Percentiles rank a stretch among this genome's conserved stretches.
These are phyloP conservation scores for Cebus imitator DNA, from an alignment of 2,113 vertebrate genomes.

Conservation along the genomic window DNA sequence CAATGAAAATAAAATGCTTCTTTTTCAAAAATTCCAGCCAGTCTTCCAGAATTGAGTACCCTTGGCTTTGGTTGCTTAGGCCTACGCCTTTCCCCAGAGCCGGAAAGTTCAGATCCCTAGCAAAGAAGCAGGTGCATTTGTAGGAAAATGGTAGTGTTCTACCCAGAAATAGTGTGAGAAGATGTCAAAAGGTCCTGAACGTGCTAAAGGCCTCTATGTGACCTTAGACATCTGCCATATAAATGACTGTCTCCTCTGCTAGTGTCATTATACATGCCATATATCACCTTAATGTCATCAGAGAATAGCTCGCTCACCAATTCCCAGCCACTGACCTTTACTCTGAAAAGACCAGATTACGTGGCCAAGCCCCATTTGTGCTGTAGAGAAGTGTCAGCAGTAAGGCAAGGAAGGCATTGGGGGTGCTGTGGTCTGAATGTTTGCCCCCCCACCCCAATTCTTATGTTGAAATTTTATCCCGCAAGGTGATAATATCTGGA, in stretches of 20 bases:
- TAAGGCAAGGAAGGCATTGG: not conserved
- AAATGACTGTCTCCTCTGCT: not conserved
- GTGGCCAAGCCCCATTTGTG: not conserved
- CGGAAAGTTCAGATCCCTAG: not conserved
- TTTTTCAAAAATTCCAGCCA: not conserved
- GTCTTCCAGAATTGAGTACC: not conserved
- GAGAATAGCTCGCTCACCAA: not conserved
- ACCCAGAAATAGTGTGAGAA: not conserved
- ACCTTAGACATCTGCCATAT: not conserved
- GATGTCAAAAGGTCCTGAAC: no score
- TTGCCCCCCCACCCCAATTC: not conserved
- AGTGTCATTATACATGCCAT: not conserved
- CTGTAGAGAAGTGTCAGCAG: not conserved
- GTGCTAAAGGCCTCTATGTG: not conserved
- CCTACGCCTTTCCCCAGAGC: not conserved
- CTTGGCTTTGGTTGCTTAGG: not conserved
- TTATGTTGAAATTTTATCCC: not conserved
- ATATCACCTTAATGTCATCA: not conserved
- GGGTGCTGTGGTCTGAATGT: not conserved
- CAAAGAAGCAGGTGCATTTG: not conserved
- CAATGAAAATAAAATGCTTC: not conserved
- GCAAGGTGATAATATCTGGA: not conserved
- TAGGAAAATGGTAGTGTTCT: no score
- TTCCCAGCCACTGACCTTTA: not conserved
- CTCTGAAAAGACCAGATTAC: not conserved